Evolutionary conservation across 2,888 invertebrate genomes (phyloP).

Genomic region (Eupeodes latifasciatus): DNA sequence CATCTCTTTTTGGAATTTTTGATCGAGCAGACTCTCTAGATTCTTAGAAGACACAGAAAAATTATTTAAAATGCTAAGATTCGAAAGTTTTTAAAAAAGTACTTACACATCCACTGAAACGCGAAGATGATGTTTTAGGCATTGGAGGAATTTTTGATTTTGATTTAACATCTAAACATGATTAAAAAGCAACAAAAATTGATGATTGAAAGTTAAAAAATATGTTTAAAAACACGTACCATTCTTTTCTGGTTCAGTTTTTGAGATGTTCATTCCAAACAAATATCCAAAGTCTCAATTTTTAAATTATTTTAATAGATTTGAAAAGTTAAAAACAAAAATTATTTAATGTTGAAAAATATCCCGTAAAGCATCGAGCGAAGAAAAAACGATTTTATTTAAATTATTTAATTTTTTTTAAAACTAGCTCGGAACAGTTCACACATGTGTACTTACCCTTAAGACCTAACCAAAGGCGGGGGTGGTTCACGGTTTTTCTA

Average conservation of each 20-base stretch:
- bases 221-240: slow-evolving; percentile 10
- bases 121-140: not conserved
- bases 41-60: not conserved
- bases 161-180: slow-evolving; percentile 29
- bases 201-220: not conserved
- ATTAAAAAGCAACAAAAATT: not conserved
- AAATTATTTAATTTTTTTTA: not conserved
- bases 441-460: no score
- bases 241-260: slow-evolving; percentile 7
- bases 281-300: slow-evolving; percentile 50
- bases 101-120: slow-evolving; percentile 3
- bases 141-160: slow-evolving; percentile 20
- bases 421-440: no score
- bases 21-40: slow-evolving; percentile 11
- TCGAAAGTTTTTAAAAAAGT: not conserved
- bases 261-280: slow-evolving; percentile 36
- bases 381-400: slow-evolving; percentile 45
- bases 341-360: slow-evolving; percentile 33
- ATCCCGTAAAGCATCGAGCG: slow-evolving; percentile 18
- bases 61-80: not conserved
- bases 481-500: no score
- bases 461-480: no score
- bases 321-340: slow-evolving; percentile 20
- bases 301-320: slow-evolving; percentile 18
- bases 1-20: slow-evolving; percentile 66